phyloP scores from a whole-genome alignment of 2,888 invertebrate species.

The Linnaemya tessellans region DNA sequence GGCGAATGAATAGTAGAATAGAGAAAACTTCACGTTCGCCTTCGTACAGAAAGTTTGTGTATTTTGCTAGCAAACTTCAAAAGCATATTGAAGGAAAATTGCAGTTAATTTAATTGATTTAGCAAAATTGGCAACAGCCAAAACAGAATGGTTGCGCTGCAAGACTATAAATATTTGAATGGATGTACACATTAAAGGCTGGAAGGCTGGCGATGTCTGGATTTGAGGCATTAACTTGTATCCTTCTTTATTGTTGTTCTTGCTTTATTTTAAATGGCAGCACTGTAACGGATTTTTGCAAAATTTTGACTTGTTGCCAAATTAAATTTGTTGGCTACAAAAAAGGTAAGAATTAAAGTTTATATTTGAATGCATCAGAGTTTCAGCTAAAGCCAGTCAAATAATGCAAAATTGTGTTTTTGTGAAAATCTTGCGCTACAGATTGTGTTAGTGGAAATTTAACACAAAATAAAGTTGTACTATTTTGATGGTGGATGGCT shows the following conservation, averaged over 20 bases:
- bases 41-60: slow-evolving; percentile 14
- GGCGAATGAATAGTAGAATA: neutral
- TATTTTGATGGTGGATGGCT: slow-evolving; percentile 8
- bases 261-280: neutral
- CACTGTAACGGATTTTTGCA: slow-evolving; percentile 42
- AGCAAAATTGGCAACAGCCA: slow-evolving; percentile 49
- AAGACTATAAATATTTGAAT: slow-evolving; percentile 27
- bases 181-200: neutral
- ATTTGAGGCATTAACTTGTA: slow-evolving; percentile 2
- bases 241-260: neutral
- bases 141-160: neutral
- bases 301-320: slow-evolving; percentile 72
- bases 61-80: slow-evolving; percentile 50
- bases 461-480: neutral
- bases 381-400: slow-evolving; percentile 62
- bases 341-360: slow-evolving; percentile 23
- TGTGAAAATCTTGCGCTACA: neutral
- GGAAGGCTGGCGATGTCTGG: slow-evolving; percentile 7
- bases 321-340: slow-evolving; percentile 50
- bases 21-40: neutral
- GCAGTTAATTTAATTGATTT: slow-evolving; percentile 82
- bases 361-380: neutral
- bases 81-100: slow-evolving; percentile 79
- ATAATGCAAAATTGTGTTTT: slow-evolving; percentile 3
- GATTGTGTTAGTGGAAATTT: slow-evolving; percentile 2